Evolutionary conservation across 2,113 vertebrate species (phyloP).

Genomic region (Gallinago jamesoni): DNA sequence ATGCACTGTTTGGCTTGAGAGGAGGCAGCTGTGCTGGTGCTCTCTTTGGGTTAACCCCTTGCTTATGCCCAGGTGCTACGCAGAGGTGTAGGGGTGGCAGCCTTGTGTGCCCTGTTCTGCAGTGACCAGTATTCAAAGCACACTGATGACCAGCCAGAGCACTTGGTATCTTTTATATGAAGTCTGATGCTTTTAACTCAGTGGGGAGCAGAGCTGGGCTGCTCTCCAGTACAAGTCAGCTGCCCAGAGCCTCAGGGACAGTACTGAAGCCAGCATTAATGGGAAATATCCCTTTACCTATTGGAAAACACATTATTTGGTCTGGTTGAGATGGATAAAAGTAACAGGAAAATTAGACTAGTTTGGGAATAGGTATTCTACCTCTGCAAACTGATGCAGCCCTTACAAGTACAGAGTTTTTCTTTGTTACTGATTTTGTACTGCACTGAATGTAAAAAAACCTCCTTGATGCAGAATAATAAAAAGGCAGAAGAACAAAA

Average conservation of each 20-base stretch:
- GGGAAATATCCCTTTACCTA: background rate
- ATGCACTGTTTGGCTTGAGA: background rate
- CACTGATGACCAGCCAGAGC: background rate
- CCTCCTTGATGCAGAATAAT: background rate
- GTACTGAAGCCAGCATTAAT: background rate
- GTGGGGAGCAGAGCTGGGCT: background rate
- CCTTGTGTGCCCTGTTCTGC: background rate
- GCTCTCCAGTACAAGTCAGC: background rate
- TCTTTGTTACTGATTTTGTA: background rate
- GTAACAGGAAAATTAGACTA: background rate
- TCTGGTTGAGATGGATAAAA: background rate
- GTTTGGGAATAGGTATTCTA: background rate
- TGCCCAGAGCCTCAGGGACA: background rate
- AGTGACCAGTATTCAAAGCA: background rate
- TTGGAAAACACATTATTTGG: background rate
- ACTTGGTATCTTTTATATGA: background rate
- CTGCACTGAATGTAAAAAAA: background rate
- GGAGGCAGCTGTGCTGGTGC: background rate
- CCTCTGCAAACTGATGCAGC: background rate
- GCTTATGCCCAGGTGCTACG: background rate
- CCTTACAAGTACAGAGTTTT: background rate
- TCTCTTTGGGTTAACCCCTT: background rate
- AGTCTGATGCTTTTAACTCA: background rate
- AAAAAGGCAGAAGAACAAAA: background rate
- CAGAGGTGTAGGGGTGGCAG: background rate